phyloP scores from a whole-genome alignment of 2,113 vertebrate species.

The Melanotaenia duboulayi region DNA sequence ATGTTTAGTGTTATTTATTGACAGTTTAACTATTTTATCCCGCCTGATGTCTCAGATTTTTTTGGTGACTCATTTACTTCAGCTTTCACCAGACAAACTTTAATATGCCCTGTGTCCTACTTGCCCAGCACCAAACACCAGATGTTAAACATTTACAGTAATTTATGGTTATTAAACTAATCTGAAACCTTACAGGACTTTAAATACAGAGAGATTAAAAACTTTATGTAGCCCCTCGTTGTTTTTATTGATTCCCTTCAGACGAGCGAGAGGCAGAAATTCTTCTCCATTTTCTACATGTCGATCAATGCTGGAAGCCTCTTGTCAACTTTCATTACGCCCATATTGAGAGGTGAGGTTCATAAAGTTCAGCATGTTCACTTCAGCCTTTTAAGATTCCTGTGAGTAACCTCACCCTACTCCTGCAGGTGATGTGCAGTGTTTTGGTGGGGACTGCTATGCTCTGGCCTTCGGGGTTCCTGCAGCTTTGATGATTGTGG shows the following conservation, averaged over 20 bases:
- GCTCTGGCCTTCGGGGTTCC: constrained; percentile 96
- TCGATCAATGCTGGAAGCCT: constrained; percentile 96
- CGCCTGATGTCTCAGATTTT: too few relatives aligned
- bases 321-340: constrained; percentile 94
- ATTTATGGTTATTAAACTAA: neutral
- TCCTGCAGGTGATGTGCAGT: constrained; percentile 90
- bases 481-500: constrained; percentile 91
- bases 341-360: constrained; percentile 91
- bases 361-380: neutral
- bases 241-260: constrained; percentile 51
- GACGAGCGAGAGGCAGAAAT: constrained; percentile 90
- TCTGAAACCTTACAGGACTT: too few relatives aligned
- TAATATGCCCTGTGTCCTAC: too few relatives aligned
- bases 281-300: constrained; percentile 99
- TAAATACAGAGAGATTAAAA: too few relatives aligned
- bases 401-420: neutral
- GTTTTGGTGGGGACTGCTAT: constrained; percentile 95
- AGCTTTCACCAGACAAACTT: too few relatives aligned
- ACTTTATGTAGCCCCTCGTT: neutral
- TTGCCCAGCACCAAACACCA: too few relatives aligned
- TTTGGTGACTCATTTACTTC: too few relatives aligned
- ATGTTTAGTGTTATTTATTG: too few relatives aligned
- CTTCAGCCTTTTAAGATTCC: rapidly evolving
- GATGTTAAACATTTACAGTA: too few relatives aligned
- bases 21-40: too few relatives aligned